Evolutionary conservation across 2,113 vertebrate genomes (phyloP).

Genomic region (Callopanchax toddi): DNA sequence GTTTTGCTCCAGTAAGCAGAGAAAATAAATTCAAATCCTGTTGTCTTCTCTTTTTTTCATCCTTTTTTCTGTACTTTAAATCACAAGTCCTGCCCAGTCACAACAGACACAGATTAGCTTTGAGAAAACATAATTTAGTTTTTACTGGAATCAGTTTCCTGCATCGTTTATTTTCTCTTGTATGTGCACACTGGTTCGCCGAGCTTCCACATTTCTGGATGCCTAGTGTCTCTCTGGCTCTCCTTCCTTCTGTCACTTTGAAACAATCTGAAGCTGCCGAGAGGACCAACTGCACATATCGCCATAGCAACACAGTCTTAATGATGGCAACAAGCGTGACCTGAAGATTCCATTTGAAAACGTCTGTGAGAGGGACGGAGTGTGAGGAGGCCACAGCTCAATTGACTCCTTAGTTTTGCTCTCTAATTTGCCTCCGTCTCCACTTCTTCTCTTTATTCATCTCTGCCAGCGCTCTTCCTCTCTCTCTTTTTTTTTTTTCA

Average conservation of each 20-base stretch:
- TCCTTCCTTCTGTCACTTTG: constrained; percentile 54
- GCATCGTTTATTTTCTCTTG: constrained; percentile 4
- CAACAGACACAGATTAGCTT: neutral
- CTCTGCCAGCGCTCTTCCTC: constrained; percentile 47
- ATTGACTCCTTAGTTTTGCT: constrained; percentile 72
- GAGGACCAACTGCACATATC: constrained; percentile 59
- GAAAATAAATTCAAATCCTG: too few relatives aligned
- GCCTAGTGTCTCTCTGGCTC: constrained; percentile 30
- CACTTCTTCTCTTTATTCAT: constrained; percentile 56
- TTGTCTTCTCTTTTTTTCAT: too few relatives aligned
- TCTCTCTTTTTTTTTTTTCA: too few relatives aligned
- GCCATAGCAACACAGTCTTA: constrained; percentile 75
- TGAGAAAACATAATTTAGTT: neutral
- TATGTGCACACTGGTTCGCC: neutral
- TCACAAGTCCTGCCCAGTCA: neutral
- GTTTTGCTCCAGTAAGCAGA: neutral
- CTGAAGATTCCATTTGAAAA: constrained; percentile 69
- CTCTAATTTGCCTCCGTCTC: constrained; percentile 68
- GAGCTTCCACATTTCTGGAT: constrained; percentile 21
- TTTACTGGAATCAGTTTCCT: constrained; percentile 1
- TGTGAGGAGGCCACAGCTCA: constrained; percentile 72
- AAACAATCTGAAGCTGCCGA: constrained; percentile 57
- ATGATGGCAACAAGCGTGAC: constrained; percentile 76
- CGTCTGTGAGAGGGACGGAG: constrained; percentile 60
- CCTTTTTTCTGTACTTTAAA: neutral